Conservation (phyloP, 2,888 invertebrate genomes). For the Metopia argyrocephala region DNA sequence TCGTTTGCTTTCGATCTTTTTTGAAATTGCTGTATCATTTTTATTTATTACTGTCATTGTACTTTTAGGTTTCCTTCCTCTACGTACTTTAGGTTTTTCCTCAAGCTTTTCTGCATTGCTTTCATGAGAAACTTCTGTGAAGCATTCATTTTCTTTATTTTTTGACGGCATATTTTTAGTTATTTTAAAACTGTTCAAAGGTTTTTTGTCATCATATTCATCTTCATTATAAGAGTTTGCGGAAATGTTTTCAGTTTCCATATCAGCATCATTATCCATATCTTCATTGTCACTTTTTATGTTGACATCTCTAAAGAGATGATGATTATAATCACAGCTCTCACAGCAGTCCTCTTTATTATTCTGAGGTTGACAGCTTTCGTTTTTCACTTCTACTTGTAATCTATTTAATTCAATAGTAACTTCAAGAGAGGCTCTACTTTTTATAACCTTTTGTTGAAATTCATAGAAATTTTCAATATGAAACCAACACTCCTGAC, state of each 20-base stretch:
- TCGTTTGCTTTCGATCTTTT: conserved; percentile 16
- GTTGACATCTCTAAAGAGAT: conserved; percentile 5
- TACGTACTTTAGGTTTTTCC: conserved; percentile 24
- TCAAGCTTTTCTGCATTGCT: background rate
- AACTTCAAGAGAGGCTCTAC: conserved; percentile 29
- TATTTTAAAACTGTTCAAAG: conserved; percentile 33
- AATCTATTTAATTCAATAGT: conserved; percentile 3
- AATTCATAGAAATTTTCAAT: conserved; percentile 57
- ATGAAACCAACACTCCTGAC: conserved; percentile 49
- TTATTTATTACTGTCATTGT: background rate
- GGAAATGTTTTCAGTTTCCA: background rate
- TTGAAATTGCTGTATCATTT: background rate
- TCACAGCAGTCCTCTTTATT: background rate
- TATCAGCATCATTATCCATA: background rate
- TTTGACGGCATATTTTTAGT: background rate
- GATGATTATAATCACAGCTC: background rate
- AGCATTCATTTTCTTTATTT: background rate
- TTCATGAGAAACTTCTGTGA: background rate
- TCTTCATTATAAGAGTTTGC: background rate
- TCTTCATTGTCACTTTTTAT: background rate
- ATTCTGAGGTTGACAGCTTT: background rate
- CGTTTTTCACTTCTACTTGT: conserved; percentile 28
- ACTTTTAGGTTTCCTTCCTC: conserved; percentile 37
- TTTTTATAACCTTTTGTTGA: conserved; percentile 38
- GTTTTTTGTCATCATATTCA: conserved; percentile 34